phyloP scores from a whole-genome alignment of 2,888 invertebrate species.

The Lasioglossum malachurum region DNA sequence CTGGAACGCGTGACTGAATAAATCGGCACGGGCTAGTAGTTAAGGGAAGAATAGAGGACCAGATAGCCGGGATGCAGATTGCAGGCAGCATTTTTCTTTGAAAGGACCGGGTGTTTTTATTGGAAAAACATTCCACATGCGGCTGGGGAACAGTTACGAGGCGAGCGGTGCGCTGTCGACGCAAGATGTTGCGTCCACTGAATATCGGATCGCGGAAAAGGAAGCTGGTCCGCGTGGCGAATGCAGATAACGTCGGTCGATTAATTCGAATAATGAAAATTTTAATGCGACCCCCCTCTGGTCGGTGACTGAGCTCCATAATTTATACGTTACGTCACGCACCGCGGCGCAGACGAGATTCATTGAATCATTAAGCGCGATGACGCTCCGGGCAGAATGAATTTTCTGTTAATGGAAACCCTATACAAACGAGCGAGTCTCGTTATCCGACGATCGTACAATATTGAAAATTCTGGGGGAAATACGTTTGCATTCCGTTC shows the following conservation, averaged over 20 bases:
- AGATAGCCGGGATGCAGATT: background rate
- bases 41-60: background rate
- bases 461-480: background rate
- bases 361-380: conserved; percentile 68
- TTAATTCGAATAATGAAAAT: conserved; percentile 64
- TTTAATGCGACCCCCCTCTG: conserved; percentile 19
- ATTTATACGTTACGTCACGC: conserved; percentile 51
- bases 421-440: conserved; percentile 23
- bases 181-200: conserved; percentile 17
- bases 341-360: conserved; percentile 56
- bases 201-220: background rate
- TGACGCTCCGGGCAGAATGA: conserved; percentile 59
- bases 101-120: background rate
- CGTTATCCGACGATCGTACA: background rate
- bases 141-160: background rate
- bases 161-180: background rate
- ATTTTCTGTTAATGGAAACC: conserved; percentile 63
- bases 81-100: background rate
- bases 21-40: background rate
- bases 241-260: conserved; percentile 33
- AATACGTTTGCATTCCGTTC: background rate
- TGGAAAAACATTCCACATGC: background rate
- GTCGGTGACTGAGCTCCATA: conserved; percentile 38
- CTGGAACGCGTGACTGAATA: background rate
- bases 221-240: background rate